Base-by-base conservation (phyloP, 1,140 invertebrate species). In the Penaeus chinensis region DNA sequence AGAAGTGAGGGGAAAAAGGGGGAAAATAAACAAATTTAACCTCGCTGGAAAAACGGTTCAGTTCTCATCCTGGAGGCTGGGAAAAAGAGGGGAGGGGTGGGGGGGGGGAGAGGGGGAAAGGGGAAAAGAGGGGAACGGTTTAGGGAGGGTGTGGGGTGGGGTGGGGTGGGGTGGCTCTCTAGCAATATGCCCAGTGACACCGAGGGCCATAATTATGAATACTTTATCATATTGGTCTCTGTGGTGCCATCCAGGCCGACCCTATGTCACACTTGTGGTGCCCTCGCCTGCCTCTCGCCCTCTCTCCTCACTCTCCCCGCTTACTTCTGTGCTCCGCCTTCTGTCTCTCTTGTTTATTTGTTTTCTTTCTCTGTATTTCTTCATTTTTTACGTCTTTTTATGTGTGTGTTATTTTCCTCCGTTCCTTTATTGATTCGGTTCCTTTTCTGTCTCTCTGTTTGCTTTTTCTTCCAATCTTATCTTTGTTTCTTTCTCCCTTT, bases 201-300 rank as follows among this genome's bases (percentile, higher is more conserved):
- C n/a, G 84, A 42, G 54, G 16, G 74, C 84, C 74, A 85, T 85
- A 79, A 85, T 85, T 85, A 85, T 85, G 84, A 85, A 85, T 85
- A 78, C 32, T 85, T 85, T 85, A 85, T 85, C 76, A 78, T 78
- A 85, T 85, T 77, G 84, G 27, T 85, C 84, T 79, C 84, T 3
- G 61, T n/a, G 84, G 84, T 78, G 60, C 84, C 74, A 66, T 85
- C 19, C 60, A 22, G 27, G 24, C 4, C 81, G 63, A 82, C 81
- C 81, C 81, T 32, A 37, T 22, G 65, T 24, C 74, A 27, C 74
- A 24, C n/a, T 71, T 13, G 54, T 54, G 54, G 54, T 54, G 54
- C 54, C 66, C 66, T 71, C 66, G 32, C 3, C n/a, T 71, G 32
- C 66, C 54, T 71, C n/a, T 32, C 66, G 16, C 66, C 13, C 32